These are phyloP conservation scores for Zygaena filipendulae DNA, from an alignment of 2,888 invertebrate species.

Conservation along the genomic window DNA sequence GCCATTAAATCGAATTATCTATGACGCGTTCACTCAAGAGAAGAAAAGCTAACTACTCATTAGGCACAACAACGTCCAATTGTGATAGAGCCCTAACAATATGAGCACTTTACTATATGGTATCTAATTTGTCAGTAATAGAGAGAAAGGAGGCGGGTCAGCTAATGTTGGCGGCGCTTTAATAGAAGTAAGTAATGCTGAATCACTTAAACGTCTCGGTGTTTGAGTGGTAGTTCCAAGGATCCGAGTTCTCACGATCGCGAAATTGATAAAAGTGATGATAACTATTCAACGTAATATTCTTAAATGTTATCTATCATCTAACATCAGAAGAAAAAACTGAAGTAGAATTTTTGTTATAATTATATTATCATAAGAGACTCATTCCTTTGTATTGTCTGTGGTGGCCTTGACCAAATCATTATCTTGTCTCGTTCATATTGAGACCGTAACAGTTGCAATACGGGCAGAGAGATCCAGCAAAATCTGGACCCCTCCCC, in stretches of 20 bases:
- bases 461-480: too few species aligned
- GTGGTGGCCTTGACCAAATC: too few species aligned
- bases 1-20: conserved; percentile 65
- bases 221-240: conserved; percentile 34
- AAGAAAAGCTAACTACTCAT: conserved; percentile 60
- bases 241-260: conserved; percentile 60
- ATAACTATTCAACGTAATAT: too few species aligned
- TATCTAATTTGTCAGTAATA: not conserved
- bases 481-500: conserved; percentile 28
- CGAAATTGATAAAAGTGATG: conserved; percentile 43
- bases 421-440: too few species aligned
- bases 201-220: conserved; percentile 38
- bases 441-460: too few species aligned
- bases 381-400: too few species aligned
- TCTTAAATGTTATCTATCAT: too few species aligned
- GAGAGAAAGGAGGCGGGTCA: conserved; percentile 18
- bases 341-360: too few species aligned
- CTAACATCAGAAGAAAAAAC: too few species aligned
- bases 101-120: conserved; percentile 2
- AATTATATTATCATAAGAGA: too few species aligned
- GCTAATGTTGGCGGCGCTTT: conserved; percentile 22
- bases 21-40: conserved; percentile 58
- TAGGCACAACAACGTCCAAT: conserved; percentile 35
- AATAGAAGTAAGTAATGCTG: conserved; percentile 43
- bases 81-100: conserved; percentile 19